These are phyloP conservation scores for Lordiphosa andalusiaca DNA, from an alignment of 2,888 invertebrate genomes.

Conservation along the genomic window DNA sequence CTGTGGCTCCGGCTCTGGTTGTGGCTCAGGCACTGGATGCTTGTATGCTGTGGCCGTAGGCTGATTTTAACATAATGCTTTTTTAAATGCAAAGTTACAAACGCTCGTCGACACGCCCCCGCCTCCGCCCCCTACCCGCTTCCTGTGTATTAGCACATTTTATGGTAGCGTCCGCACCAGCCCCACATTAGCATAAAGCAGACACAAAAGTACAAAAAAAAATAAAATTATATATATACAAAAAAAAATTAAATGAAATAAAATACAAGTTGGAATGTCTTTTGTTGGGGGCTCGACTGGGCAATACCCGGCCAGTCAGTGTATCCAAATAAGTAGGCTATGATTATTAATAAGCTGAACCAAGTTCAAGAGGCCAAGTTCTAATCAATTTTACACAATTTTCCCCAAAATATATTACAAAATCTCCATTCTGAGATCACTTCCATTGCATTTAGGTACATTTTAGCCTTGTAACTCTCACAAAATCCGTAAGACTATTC, in stretches of 20 bases:
- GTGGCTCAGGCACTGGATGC: conserved; percentile 23
- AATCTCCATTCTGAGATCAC: too few species aligned
- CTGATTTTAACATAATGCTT: conserved; percentile 74
- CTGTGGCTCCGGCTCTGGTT: background rate
- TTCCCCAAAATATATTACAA: too few species aligned
- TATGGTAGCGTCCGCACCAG: conserved; percentile 61
- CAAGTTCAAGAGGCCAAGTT: too few species aligned
- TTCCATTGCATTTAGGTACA: too few species aligned
- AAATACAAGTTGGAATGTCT: conserved; percentile 34
- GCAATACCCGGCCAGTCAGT: conserved; percentile 23
- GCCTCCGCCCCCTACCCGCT: conserved; percentile 2
- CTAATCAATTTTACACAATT: too few species aligned
- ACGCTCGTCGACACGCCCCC: conserved; percentile 42
- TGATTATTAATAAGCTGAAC: too few species aligned
- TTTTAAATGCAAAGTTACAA: conserved; percentile 75
- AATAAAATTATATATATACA: background rate
- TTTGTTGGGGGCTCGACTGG: conserved; percentile 11
- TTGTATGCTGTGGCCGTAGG: conserved; percentile 59
- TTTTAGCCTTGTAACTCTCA: too few species aligned
- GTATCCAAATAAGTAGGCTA: too few species aligned
- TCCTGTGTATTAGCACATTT: conserved; percentile 68
- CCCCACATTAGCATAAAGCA: conserved; percentile 68
- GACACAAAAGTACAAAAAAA: conserved; percentile 48
- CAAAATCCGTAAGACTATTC: too few species aligned
- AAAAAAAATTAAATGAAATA: conserved; percentile 38